Evolutionary conservation across 2,888 invertebrate genomes (phyloP).

Genomic region (Fragum whitleyi): DNA sequence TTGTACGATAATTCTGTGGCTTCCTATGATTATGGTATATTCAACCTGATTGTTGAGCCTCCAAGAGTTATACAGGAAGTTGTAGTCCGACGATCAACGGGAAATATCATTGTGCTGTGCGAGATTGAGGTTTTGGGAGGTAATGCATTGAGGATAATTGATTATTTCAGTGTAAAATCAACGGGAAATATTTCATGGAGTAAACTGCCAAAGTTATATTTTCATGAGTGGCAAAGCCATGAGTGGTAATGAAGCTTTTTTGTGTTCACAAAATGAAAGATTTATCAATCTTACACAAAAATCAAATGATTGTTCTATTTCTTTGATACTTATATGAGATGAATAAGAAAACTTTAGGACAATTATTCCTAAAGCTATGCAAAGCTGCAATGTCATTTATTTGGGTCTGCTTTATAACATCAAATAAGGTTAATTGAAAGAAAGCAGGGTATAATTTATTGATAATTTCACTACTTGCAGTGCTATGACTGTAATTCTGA

Average conservation of each 20-base stretch:
- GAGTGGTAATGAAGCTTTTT: too few species aligned
- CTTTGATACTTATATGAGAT: not conserved
- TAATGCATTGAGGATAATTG: not conserved
- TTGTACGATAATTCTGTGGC: constrained; percentile 14
- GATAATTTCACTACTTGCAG: too few species aligned
- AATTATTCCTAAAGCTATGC: not conserved
- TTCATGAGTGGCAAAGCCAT: not conserved
- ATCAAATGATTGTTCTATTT: too few species aligned
- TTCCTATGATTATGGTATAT: constrained; percentile 14
- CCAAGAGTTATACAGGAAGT: not conserved
- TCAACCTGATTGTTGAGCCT: not conserved
- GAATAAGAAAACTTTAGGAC: not conserved
- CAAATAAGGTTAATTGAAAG: too few species aligned
- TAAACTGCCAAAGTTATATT: not conserved
- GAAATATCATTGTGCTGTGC: constrained; percentile 10
- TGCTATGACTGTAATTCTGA: too few species aligned
- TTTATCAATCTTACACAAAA: too few species aligned
- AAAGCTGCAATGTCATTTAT: too few species aligned
- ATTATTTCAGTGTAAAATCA: not conserved
- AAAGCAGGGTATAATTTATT: too few species aligned
- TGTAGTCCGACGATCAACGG: constrained; percentile 5
- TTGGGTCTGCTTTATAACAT: too few species aligned
- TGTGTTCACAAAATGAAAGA: too few species aligned
- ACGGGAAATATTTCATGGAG: not conserved
- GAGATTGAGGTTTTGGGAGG: constrained; percentile 25